phyloP scores from a whole-genome alignment of 2,888 invertebrate genomes.

The Malacosoma neustria region DNA sequence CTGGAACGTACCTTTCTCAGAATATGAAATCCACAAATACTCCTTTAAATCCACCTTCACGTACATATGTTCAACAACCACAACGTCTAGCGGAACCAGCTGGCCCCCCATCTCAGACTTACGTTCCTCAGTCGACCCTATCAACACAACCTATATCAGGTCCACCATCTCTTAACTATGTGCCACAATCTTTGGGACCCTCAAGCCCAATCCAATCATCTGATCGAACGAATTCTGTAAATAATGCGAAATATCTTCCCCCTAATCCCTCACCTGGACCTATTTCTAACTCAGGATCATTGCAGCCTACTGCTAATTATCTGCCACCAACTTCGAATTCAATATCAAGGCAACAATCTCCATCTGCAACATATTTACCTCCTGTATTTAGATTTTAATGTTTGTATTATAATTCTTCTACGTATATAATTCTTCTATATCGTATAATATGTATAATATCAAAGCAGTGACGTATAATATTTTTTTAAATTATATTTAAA shows the following conservation, averaged over 20 bases:
- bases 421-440: no score
- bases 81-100: not conserved
- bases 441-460: no score
- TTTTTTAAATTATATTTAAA: no score
- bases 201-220: not conserved
- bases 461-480: no score
- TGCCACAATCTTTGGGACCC: not conserved
- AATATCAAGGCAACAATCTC: constrained; percentile 18
- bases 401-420: constrained; percentile 1
- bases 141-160: not conserved
- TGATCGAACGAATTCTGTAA: constrained; percentile 6
- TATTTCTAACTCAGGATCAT: constrained; percentile 5
- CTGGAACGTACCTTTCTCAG: not conserved
- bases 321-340: constrained; percentile 14
- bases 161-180: not conserved
- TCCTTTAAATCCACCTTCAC: not conserved
- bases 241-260: constrained; percentile 25
- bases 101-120: not conserved
- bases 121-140: not conserved
- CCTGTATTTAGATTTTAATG: constrained; percentile 33
- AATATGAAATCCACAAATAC: not conserved
- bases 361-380: constrained; percentile 49
- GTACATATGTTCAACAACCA: not conserved
- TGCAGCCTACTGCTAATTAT: constrained; percentile 18
- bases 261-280: constrained; percentile 9